These are phyloP conservation scores for Leistus spinibarbis DNA, from an alignment of 2,888 invertebrate species.

Conservation along the genomic window DNA sequence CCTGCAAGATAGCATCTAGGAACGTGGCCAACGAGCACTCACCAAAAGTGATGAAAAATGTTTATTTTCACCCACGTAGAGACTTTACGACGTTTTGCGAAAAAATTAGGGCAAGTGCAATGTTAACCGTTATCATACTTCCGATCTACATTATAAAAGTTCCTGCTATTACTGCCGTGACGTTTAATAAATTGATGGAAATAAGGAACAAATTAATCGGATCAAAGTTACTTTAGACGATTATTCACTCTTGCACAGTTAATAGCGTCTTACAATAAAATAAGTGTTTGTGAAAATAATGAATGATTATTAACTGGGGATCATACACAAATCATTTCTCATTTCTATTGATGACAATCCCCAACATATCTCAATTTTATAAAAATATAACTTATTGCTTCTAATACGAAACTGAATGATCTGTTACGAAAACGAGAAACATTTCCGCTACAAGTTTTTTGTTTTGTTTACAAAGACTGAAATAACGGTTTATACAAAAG, in stretches of 20 bases:
- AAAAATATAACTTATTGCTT: too few relatives aligned
- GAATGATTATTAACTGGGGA: too few relatives aligned
- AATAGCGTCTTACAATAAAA: too few relatives aligned
- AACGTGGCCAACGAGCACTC: neutral
- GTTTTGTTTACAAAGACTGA: neutral
- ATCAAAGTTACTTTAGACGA: neutral
- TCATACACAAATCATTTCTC: too few relatives aligned
- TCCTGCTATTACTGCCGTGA: conserved; percentile 1
- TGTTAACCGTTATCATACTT: neutral
- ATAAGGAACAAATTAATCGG: conserved; percentile 2
- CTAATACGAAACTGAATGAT: too few relatives aligned
- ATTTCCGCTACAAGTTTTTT: neutral
- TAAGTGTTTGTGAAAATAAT: too few relatives aligned
- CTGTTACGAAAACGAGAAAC: neutral
- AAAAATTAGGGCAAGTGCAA: neutral
- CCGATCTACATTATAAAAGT: conserved; percentile 4
- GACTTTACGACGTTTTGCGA: neutral
- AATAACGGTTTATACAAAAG: neutral
- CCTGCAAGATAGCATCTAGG: neutral
- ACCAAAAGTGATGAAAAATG: neutral
- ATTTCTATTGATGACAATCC: too few relatives aligned
- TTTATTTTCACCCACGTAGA: conserved; percentile 2
- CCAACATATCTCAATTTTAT: too few relatives aligned
- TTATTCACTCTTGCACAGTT: neutral
- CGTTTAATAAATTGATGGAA: conserved; percentile 4